Base-by-base conservation (phyloP, 2,888 invertebrate species). In the Fragum sueziense region DNA sequence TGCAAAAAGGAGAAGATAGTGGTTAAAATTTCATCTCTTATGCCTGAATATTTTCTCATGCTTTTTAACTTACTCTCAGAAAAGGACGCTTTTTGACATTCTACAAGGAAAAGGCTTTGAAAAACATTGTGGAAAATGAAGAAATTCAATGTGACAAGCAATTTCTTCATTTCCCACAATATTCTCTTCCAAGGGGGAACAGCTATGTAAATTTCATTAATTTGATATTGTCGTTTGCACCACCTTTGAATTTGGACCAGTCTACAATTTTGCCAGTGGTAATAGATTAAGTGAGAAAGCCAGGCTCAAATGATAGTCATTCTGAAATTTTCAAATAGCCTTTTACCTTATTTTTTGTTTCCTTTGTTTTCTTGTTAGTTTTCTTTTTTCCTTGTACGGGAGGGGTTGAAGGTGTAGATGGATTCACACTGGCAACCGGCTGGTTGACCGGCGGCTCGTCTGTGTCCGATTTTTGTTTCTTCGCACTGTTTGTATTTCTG, bases 301-400 rank as follows among this genome's bases (percentile, higher is more conserved):
- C 37, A 9, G 37, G 37, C 6, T n/a, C n/a, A 37, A 37, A 37
- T 37, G 37, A 14, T 6, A 9, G 14, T 6, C 37, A 37, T 37
- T 14, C 37, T 37, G 37, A 6, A 37, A 52, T 52, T 52, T 7
- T 20, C 41, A 41, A 22, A 37, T 37, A 14, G 37, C 14, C n/a
- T 47, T 20, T 47, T 59, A 81, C 81, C 70, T 70, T 70, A 69
- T 75, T 78, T 57, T 76, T 79, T 20, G 76, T 29, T 17, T 82
- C 78, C 37, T 79, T 78, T 59, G 62, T 70, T 67, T 74, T 70
- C 11, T 76, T 37, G 47, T 20, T 76, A 25, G 27, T 33, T 41
- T 79, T 79, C 70, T 65, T 57, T 33, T 74, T 70, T 20, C 20
- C 47, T 57, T 70, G 34, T 67, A 52, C 47, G 27, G 41, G 22